Evolutionary conservation across 2,113 vertebrate species (phyloP), one percentile per base, ranked within the genome.

Genomic region (Mugil cephalus): DNA sequence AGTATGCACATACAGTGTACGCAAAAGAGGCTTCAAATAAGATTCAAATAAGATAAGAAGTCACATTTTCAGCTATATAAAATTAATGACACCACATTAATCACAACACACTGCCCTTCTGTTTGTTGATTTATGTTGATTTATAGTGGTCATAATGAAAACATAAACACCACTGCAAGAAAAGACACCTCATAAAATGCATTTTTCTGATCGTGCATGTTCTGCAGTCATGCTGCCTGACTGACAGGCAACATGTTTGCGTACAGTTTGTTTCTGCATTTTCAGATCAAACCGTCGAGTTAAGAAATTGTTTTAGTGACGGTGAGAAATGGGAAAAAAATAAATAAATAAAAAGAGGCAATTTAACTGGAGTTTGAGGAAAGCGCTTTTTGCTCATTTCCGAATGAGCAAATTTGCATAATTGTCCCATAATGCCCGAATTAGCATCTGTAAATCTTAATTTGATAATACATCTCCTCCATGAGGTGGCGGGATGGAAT

Each of bases 371-470:
- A 83, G 58, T 89, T 90, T 91, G 58, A 89, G 72, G 46, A 81
- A 74, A 86, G 70, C 46, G 18, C 13, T 78, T 83, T 85, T 79
- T 67, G 60, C 68, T 90, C 64, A 71, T 90, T 90, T 92, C 71
- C 2, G 15, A 83, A 87, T 58, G 62, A 48, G 38, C 11, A 54
- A 15, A 90, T 93, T 91, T 87, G 75, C 92, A 91, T 90, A 94
- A 92, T 91, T 90, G 87, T 82, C 69, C 72, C 76, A 87, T 88
- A 92, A 91, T 92, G 78, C 79, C 84, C 58, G 59, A 90, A 90
- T 94, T 91, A 91, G 82, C 91, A 90, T 92, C 89, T 91, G 90
- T 91, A 92, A 92, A 91, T 93, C 87, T 92, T 90, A 82, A 92
- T 92, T 91, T 91, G 83, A 93, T 93, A 87, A 93, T 87, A 80